phyloP scores from a whole-genome alignment of 2,113 vertebrate species.

The Oenanthe melanoleuca region DNA sequence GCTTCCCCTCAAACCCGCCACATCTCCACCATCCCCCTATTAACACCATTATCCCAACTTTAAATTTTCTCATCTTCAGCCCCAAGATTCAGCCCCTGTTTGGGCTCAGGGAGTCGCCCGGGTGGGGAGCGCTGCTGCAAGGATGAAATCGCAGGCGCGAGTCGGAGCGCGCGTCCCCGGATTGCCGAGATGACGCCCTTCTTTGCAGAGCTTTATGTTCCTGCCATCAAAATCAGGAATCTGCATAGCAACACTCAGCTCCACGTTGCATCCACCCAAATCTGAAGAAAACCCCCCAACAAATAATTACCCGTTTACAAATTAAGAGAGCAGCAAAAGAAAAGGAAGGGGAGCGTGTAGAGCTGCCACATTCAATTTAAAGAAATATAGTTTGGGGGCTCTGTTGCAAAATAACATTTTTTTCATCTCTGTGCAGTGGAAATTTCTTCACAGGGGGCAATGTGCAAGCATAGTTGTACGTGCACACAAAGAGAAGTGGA shows the following conservation, averaged over 20 bases:
- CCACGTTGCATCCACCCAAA: not conserved
- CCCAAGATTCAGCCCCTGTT: not conserved
- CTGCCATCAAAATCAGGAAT: constrained; percentile 2
- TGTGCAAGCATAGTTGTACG: not conserved
- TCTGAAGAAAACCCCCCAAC: not conserved
- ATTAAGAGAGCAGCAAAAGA: not conserved
- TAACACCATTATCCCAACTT: not conserved
- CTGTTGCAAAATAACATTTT: not conserved
- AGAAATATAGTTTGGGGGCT: not conserved
- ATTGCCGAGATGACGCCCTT: not conserved
- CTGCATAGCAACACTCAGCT: constrained; percentile 35
- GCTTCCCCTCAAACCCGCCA: not conserved
- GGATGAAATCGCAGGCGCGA: not conserved
- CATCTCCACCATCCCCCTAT: fast-evolving
- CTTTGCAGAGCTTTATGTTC: not conserved
- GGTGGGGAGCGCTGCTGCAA: not conserved
- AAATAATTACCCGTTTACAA: not conserved
- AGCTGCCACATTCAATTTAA: not conserved
- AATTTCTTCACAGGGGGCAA: not conserved
- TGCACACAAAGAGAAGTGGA: not conserved
- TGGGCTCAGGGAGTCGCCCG: fast-evolving
- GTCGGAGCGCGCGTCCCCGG: not conserved
- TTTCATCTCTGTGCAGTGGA: not conserved
- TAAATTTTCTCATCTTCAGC: not conserved
- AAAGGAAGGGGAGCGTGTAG: not conserved